phyloP scores from a whole-genome alignment of 2,797 vertebrate genomes.

The Crax fasciolata region DNA sequence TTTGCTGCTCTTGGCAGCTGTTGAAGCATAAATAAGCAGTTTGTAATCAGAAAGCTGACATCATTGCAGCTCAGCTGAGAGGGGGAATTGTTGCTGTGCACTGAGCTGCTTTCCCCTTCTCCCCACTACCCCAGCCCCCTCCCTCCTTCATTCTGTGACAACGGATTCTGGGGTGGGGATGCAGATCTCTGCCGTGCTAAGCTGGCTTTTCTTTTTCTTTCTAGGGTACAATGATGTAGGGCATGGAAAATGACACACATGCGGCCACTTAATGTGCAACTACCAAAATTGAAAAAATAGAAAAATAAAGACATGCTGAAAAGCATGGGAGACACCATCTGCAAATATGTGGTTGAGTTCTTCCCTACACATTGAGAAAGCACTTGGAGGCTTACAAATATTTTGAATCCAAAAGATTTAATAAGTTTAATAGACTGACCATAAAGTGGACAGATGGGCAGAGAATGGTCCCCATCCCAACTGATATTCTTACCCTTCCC shows the following conservation, averaged over 20 bases:
- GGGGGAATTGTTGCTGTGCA: constrained; percentile 88
- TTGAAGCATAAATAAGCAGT: constrained; percentile 93
- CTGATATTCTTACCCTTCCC: not conserved
- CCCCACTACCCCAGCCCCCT: not conserved
- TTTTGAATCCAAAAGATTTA: not conserved
- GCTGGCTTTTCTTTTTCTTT: constrained; percentile 84
- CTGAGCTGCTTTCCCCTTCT: constrained; percentile 79
- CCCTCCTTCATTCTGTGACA: constrained; percentile 77
- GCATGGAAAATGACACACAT: constrained; percentile 34
- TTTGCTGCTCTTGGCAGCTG: constrained; percentile 92
- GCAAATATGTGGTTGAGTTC: not conserved
- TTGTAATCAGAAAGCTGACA: constrained; percentile 93
- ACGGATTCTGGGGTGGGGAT: constrained; percentile 85
- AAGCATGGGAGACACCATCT: not conserved
- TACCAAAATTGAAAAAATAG: not conserved
- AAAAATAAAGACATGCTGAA: not conserved
- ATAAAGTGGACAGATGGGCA: not conserved
- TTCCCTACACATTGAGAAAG: not conserved
- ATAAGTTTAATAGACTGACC: not conserved
- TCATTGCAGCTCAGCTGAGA: constrained; percentile 89
- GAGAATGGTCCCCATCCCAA: not conserved
- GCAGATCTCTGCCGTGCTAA: constrained; percentile 83
- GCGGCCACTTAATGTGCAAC: not conserved
- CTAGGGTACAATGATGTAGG: constrained; percentile 76
- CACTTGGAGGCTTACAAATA: not conserved